These are phyloP conservation scores for Octodonta nipae DNA, from an alignment of 2,888 invertebrate species.

Conservation along the genomic window DNA sequence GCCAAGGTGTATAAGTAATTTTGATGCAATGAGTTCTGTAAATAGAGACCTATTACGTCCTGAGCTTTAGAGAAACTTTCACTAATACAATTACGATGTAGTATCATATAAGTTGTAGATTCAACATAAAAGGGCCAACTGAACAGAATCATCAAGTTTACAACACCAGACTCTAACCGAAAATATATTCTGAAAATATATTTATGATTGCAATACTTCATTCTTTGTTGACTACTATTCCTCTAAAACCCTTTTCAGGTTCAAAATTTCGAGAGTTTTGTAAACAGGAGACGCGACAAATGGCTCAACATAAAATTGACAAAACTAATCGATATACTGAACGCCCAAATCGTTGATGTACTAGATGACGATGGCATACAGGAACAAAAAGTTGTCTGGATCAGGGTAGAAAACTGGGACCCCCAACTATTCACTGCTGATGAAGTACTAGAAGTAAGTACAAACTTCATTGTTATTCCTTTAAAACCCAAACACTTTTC, in stretches of 20 bases:
- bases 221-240: neutral
- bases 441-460: conserved; percentile 13
- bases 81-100: no score
- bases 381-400: conserved; percentile 13
- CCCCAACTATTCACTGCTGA: conserved; percentile 12
- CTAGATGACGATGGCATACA: conserved; percentile 9
- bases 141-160: no score
- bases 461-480: conserved; percentile 2
- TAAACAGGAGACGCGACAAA: conserved; percentile 8
- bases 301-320: conserved; percentile 11
- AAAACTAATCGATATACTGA: conserved; percentile 8
- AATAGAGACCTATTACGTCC: no score
- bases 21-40: no score
- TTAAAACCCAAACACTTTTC: conserved; percentile 3
- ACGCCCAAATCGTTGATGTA: conserved; percentile 12
- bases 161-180: no score
- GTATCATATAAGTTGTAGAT: no score
- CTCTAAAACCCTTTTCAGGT: conserved; percentile 10
- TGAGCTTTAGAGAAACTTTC: no score
- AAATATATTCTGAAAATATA: no score
- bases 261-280: conserved; percentile 12
- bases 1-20: no score
- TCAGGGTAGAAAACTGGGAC: conserved; percentile 15
- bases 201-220: no score
- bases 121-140: no score